Base-by-base conservation (phyloP, 1,140 invertebrate species). In the Drosophila tsacasi region DNA sequence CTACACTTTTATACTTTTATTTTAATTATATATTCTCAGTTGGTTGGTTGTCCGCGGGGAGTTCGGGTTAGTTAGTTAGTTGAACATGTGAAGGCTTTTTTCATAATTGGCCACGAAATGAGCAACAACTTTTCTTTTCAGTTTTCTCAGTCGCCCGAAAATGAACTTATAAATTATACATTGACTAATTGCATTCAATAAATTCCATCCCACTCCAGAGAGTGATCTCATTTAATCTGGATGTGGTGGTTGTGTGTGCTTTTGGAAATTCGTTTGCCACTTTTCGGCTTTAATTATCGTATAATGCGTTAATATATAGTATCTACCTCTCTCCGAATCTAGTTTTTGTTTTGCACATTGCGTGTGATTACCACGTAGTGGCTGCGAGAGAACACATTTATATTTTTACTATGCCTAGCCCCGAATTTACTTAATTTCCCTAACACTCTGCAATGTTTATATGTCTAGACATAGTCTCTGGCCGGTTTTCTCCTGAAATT, bases 251-350 rank as follows among this genome's bases (percentile, higher is more conserved):
- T 37, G 35, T 37, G 35, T 21, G 57, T 30, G 32, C 19, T 10
- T 10, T 44, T 44, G 42, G 42, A 44, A 25, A 23, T 27, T 50
- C 4, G 2, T 30, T 10, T 3, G 17, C 15, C 9, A 27, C 52
- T 77, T 50, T 49, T 76, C 19, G 37, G 54, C 25, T 49, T 47
- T 78, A 78, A 78, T 79, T 79, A 79, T 64, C 75, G 65, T 69
- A 30, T 60, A 42, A 71, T 79, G 55, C 76, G 75, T 79, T 71
- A 55, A 79, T 78, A 69, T 54, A n/a, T n/a, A n/a, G n/a, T n/a
- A 30, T 6, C 27, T 23, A 17, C 32, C 19, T 13, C 40, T 60
- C 13, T 23, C 27, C 7, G 47, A 57, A 19, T 59, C 54, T 30
- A 39, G 27, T 67, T 64, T 42, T 47, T 39, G 68, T 79, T 66